Conservation (phyloP, 2,113 vertebrate species). For the Sula dactylatra region DNA sequence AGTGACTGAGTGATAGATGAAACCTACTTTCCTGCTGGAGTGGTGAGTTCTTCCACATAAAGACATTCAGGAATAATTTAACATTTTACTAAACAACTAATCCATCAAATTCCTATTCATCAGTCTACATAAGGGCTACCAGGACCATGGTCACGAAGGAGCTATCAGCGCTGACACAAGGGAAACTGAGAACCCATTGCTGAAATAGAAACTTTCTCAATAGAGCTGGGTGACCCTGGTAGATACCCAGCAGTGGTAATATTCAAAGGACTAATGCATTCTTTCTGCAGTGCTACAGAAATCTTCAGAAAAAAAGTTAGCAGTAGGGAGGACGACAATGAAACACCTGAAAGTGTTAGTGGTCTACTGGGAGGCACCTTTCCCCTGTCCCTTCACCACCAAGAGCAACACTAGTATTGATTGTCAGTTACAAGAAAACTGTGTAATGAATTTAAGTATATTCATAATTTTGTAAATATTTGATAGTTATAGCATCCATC, state of each 20-base stretch:
- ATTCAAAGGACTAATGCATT: neutral
- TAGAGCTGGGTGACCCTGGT: neutral
- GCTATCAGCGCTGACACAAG: neutral
- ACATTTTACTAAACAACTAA: neutral
- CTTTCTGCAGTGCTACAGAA: neutral
- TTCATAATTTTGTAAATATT: neutral
- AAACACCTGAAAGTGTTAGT: neutral
- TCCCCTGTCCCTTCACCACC: neutral
- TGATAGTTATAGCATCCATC: neutral
- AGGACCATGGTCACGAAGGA: neutral
- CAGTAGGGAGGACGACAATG: neutral
- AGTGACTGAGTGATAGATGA: neutral
- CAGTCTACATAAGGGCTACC: neutral
- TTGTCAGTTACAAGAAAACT: neutral
- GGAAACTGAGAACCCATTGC: neutral
- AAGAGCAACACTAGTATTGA: neutral
- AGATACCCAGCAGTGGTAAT: neutral
- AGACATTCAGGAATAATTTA: neutral
- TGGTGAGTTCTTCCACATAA: neutral
- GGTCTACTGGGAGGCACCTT: neutral
- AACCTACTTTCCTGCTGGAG: neutral
- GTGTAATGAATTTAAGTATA: neutral
- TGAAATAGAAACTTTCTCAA: neutral
- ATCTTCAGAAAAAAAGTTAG: neutral
- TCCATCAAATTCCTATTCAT: neutral